These are phyloP conservation scores for Neodon shergylaensis DNA, from an alignment of 2,113 vertebrate genomes.

Conservation along the genomic window DNA sequence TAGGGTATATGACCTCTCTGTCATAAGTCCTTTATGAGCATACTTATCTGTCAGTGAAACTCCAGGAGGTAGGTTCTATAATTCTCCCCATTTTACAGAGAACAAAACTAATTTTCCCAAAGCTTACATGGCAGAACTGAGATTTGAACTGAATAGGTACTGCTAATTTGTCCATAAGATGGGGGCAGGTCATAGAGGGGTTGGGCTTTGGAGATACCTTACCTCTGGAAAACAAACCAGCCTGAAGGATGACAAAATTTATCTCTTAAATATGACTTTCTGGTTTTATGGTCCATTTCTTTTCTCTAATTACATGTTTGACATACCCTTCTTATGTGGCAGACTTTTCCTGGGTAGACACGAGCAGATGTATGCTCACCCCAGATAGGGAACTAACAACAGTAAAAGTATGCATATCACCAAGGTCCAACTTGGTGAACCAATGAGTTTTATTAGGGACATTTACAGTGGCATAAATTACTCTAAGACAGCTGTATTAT, in stretches of 20 bases:
- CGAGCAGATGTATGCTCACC: background rate
- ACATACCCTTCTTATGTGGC: background rate
- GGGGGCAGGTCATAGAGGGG: background rate
- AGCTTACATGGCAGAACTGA: background rate
- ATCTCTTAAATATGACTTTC: background rate
- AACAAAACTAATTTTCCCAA: conserved; percentile 43
- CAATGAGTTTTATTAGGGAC: background rate
- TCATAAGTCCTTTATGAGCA: background rate
- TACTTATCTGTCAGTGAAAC: conserved; percentile 10
- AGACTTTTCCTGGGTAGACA: background rate
- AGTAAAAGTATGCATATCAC: background rate
- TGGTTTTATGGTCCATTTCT: conserved; percentile 19
- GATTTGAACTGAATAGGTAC: conserved; percentile 45
- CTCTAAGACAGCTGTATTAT: background rate
- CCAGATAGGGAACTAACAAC: background rate
- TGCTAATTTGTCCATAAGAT: background rate
- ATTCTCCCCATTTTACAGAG: conserved; percentile 31
- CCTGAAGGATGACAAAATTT: conserved; percentile 10
- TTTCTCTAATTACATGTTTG: background rate
- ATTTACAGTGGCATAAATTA: background rate
- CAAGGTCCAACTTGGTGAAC: background rate
- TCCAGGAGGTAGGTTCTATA: background rate
- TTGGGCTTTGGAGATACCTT: background rate
- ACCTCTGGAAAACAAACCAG: background rate
- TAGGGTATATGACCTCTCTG: background rate